Evolutionary conservation across 2,888 invertebrate species (phyloP).

Genomic region (Pyrrhosoma nymphula): DNA sequence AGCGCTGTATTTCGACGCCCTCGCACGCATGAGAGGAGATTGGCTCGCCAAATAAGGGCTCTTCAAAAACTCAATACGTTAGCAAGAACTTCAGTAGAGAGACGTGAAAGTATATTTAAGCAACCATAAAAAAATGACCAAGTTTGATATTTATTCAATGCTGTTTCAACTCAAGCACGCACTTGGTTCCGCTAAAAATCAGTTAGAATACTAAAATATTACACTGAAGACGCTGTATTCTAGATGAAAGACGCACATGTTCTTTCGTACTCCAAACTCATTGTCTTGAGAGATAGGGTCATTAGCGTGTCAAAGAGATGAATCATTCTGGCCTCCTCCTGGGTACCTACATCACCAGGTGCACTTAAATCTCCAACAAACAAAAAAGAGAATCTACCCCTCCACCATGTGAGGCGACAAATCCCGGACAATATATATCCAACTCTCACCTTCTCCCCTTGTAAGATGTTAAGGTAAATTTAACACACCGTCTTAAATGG

Average conservation of each 20-base stretch:
- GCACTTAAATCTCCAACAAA: not conserved
- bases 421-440: not conserved
- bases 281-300: not conserved
- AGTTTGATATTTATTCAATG: no score
- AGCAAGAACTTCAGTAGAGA: no score
- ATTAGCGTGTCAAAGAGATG: not conserved
- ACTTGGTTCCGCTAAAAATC: no score
- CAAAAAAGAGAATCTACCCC: not conserved
- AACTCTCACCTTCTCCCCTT: not conserved
- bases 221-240: no score
- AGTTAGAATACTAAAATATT: no score
- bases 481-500: conserved; percentile 1
- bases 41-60: not conserved
- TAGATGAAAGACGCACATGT: not conserved
- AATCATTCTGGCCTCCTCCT: not conserved
- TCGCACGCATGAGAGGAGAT: not conserved
- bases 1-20: not conserved
- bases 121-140: no score
- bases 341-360: not conserved
- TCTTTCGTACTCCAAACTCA: not conserved
- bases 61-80: no score
- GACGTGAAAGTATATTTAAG: no score
- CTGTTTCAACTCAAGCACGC: no score
- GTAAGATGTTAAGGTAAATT: conserved; percentile 2
- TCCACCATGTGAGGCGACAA: not conserved